Conservation (phyloP, 30 jellyfish, hydroid and myxozoan species). For the Aurelia sp. region DNA sequence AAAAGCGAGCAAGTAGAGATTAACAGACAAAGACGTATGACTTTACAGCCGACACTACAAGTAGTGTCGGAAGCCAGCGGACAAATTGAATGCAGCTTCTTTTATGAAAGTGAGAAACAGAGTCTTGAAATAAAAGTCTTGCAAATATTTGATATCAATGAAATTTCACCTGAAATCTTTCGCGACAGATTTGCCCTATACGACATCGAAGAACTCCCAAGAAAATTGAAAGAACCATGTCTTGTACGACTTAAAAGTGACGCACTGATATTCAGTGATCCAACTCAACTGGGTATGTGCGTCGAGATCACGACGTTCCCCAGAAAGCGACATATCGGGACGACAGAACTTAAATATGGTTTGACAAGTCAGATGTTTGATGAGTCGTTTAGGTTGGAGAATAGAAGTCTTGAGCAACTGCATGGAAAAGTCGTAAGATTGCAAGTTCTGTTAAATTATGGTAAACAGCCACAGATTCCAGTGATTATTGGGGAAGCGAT, state of each 20-base stretch:
- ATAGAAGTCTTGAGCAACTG: slow-evolving; percentile 35
- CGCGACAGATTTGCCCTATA: slow-evolving; percentile 23
- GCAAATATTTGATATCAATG: slow-evolving; percentile 52
- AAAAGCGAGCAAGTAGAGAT: slow-evolving; percentile 31
- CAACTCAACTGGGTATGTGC: slow-evolving; percentile 45
- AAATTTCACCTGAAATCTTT: slow-evolving; percentile 66
- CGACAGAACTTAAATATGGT: slow-evolving; percentile 64
- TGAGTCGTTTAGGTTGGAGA: slow-evolving; percentile 41
- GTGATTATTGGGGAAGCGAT: slow-evolving; percentile 73
- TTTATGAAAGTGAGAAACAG: slow-evolving; percentile 31
- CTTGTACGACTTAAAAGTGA: slow-evolving; percentile 42
- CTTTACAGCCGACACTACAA: slow-evolving; percentile 35
- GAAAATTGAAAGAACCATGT: slow-evolving; percentile 23
- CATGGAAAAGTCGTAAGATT: slow-evolving; percentile 22
- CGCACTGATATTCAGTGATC: slow-evolving; percentile 41
- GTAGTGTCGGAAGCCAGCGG: slow-evolving; percentile 67
- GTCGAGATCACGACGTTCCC: slow-evolving; percentile 71
- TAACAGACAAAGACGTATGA: slow-evolving; percentile 11
- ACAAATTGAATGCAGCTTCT: slow-evolving; percentile 57
- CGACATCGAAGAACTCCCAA: slow-evolving; percentile 34
- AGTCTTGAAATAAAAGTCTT: slow-evolving; percentile 26
- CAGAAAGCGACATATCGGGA: slow-evolving; percentile 33
- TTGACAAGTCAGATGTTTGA: slow-evolving; percentile 42
- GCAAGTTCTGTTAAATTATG: slow-evolving; percentile 73
- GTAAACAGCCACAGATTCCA: slow-evolving; percentile 70